These are phyloP conservation scores for Sebastes taczanowskii DNA, from an alignment of 2,797 vertebrate genomes.

Conservation along the genomic window DNA sequence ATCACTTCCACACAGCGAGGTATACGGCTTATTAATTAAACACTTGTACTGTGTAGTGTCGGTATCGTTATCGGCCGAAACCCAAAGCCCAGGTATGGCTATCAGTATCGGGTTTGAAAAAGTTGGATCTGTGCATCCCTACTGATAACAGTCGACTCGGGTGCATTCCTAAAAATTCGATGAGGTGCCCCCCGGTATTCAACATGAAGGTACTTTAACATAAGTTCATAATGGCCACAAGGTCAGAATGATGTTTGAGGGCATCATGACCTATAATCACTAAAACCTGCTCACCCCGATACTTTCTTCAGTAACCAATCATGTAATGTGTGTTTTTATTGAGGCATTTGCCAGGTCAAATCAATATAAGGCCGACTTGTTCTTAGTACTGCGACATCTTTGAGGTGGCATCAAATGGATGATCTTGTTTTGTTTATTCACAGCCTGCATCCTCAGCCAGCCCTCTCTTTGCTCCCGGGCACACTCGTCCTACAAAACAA, in stretches of 20 bases:
- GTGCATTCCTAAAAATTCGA: neutral
- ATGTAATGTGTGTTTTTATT: neutral
- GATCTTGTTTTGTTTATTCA: slow-evolving; percentile 42
- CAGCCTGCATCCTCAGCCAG: slow-evolving; percentile 10
- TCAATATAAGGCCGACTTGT: neutral
- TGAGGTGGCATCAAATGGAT: slow-evolving; percentile 17
- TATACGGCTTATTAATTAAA: too few species aligned
- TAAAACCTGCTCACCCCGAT: neutral
- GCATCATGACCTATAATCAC: neutral
- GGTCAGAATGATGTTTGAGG: neutral
- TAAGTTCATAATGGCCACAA: neutral
- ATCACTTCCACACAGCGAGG: too few species aligned
- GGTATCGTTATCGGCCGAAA: too few species aligned
- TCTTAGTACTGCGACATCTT: slow-evolving; percentile 10
- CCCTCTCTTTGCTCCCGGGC: neutral
- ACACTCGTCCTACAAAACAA: slow-evolving; percentile 12
- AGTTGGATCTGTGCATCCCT: too few species aligned
- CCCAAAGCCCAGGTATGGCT: too few species aligned
- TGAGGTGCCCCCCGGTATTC: neutral
- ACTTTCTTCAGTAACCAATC: neutral
- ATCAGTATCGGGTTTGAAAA: too few species aligned
- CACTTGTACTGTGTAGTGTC: too few species aligned
- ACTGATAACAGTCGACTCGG: too few species aligned
- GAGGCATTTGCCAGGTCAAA: neutral
- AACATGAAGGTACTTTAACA: neutral